Evolutionary conservation across 2,888 invertebrate genomes (phyloP).

Genomic region (Stenodema calcarata): DNA sequence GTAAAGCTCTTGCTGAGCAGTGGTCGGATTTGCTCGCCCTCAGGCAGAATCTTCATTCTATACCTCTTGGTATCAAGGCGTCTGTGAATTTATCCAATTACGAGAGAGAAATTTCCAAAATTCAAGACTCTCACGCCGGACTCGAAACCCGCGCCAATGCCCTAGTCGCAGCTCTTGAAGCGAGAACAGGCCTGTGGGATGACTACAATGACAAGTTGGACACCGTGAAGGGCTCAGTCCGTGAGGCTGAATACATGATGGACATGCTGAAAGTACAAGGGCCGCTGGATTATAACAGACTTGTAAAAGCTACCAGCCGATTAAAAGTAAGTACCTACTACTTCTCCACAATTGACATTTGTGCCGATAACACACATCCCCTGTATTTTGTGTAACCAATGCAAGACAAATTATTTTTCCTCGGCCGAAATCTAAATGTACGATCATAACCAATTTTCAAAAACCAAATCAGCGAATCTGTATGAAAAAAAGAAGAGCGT

Average conservation of each 20-base stretch:
- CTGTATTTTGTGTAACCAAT: too few species aligned
- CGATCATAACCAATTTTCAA: too few species aligned
- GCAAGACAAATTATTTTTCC: too few species aligned
- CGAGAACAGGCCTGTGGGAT: conserved; percentile 75
- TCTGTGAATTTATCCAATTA: conserved; percentile 74
- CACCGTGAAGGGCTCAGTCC: conserved; percentile 79
- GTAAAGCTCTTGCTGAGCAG: conserved; percentile 72
- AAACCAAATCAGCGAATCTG: too few species aligned
- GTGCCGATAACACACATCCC: too few species aligned
- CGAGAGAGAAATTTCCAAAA: conserved; percentile 76
- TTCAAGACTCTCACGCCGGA: conserved; percentile 76
- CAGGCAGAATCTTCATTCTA: conserved; percentile 77
- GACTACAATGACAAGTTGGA: conserved; percentile 73
- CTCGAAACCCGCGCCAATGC: conserved; percentile 76
- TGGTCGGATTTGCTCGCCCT: conserved; percentile 81
- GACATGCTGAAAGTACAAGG: conserved; percentile 83
- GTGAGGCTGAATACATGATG: conserved; percentile 88
- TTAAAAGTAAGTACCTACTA: conserved; percentile 70
- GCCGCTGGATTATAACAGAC: conserved; percentile 81
- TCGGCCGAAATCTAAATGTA: too few species aligned
- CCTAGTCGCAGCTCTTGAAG: conserved; percentile 70
- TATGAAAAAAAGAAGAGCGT: too few species aligned
- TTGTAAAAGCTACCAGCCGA: conserved; percentile 82
- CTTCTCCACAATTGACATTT: too few species aligned
- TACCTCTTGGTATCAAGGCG: conserved; percentile 77